phyloP scores from a whole-genome alignment of 2,888 invertebrate species.

The Phortica okadai region DNA sequence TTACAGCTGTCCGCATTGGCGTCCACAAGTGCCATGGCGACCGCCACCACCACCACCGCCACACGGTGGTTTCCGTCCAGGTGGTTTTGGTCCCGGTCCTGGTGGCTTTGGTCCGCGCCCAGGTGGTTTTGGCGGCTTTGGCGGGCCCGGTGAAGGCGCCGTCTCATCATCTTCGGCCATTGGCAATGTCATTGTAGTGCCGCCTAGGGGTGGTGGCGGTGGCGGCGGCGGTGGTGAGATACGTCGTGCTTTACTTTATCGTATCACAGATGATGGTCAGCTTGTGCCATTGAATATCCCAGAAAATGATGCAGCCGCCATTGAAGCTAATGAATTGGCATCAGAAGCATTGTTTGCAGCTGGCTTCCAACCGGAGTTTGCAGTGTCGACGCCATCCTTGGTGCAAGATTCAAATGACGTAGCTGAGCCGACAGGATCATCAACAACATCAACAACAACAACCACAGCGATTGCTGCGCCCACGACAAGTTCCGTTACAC shows the following conservation, averaged over 20 bases:
- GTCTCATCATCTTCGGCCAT: constrained; percentile 39
- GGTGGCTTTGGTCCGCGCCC: constrained; percentile 24
- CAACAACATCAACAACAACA: not conserved
- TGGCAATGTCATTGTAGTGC: constrained; percentile 59
- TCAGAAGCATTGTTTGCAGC: not conserved
- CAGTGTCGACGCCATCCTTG: constrained; percentile 26
- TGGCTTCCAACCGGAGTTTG: not conserved
- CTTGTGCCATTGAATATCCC: constrained; percentile 52
- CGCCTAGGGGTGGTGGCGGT: constrained; percentile 37
- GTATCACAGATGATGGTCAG: constrained; percentile 58
- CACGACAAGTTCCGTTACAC: not conserved
- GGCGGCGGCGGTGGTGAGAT: not conserved
- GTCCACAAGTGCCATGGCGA: constrained; percentile 23
- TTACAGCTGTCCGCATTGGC: constrained; percentile 54
- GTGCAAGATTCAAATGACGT: constrained; percentile 28
- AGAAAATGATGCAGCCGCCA: constrained; percentile 25
- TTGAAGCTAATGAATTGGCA: not conserved
- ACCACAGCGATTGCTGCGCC: not conserved
- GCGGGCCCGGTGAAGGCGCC: constrained; percentile 33
- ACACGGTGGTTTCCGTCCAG: constrained; percentile 34
- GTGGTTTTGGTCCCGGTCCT: constrained; percentile 32
- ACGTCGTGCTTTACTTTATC: constrained; percentile 51
- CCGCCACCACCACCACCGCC: constrained; percentile 30
- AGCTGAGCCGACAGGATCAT: constrained; percentile 35
- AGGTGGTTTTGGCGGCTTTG: constrained; percentile 33